phyloP scores from a whole-genome alignment of 2,888 invertebrate genomes.

The Xanthia togata region DNA sequence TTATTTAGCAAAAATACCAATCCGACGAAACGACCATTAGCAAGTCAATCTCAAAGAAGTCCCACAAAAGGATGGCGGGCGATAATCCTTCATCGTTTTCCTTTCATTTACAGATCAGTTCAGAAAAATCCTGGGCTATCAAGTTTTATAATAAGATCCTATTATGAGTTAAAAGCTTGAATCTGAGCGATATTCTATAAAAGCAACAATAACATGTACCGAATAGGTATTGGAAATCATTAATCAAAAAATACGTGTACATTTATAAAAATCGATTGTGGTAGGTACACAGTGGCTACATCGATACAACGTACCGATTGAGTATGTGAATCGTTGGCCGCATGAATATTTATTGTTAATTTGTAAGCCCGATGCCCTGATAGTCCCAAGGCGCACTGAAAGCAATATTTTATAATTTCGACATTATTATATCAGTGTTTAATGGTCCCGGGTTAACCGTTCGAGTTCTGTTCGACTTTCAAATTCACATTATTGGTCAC shows the following conservation, averaged over 20 bases:
- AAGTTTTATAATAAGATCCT: conserved; percentile 35
- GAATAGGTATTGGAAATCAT: conserved; percentile 63
- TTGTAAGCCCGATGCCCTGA: conserved; percentile 83
- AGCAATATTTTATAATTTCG: conserved; percentile 83
- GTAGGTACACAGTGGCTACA: conserved; percentile 72
- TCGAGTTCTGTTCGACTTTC: conserved; percentile 76
- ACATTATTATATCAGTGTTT: conserved; percentile 82
- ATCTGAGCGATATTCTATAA: conserved; percentile 37
- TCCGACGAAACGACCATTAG: conserved; percentile 18
- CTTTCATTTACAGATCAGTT: conserved; percentile 51
- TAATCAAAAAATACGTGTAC: conserved; percentile 63
- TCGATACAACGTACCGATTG: conserved; percentile 69
- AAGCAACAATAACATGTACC: conserved; percentile 48
- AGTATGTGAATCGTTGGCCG: conserved; percentile 74
- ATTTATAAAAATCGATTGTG: conserved; percentile 72
- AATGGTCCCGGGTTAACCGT: conserved; percentile 78
- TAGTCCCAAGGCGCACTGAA: conserved; percentile 83
- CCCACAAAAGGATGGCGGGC: conserved; percentile 28
- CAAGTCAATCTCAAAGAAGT: conserved; percentile 16
- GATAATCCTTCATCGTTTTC: conserved; percentile 22
- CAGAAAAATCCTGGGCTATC: conserved; percentile 47
- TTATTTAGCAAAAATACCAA: conserved; percentile 5
- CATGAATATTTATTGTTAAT: conserved; percentile 89
- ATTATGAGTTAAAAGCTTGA: conserved; percentile 30
- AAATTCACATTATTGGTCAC: conserved; percentile 77